Evolutionary conservation across 2,888 invertebrate species (phyloP).

Genomic region (Mythimna ferrago): DNA sequence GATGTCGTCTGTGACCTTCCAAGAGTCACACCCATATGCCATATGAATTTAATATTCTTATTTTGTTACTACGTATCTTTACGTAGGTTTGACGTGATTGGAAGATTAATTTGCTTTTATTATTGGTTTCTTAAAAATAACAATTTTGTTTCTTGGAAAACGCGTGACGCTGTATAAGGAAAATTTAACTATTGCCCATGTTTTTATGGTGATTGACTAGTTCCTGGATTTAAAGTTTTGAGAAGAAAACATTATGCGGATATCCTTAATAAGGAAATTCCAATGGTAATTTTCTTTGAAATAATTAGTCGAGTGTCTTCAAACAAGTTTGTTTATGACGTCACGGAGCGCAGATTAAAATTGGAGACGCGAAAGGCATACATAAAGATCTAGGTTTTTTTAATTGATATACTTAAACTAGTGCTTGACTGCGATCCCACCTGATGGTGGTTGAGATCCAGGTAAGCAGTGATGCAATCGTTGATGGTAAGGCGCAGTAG

Average conservation of each 20-base stretch:
- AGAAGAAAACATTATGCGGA: background rate
- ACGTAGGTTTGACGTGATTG: conserved; percentile 37
- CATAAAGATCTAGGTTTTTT: too few relatives aligned
- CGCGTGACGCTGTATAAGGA: background rate
- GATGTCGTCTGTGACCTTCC: too few relatives aligned
- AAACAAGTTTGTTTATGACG: background rate
- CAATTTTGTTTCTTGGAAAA: conserved; percentile 4
- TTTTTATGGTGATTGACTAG: background rate
- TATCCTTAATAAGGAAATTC: background rate
- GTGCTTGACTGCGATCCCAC: too few relatives aligned
- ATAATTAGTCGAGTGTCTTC: background rate
- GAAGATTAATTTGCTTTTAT: conserved; percentile 25
- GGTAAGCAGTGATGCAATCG: too few relatives aligned
- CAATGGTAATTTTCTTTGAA: background rate
- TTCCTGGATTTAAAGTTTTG: background rate
- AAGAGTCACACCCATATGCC: conserved; percentile 9
- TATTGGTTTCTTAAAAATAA: conserved; percentile 15
- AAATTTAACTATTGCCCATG: conserved; percentile 6
- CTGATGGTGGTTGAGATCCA: too few relatives aligned
- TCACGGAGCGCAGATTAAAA: background rate
- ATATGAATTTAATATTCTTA: conserved; percentile 56
- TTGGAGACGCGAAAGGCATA: background rate
- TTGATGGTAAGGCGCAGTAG: too few relatives aligned
- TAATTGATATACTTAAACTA: too few relatives aligned
- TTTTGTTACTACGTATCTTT: conserved; percentile 59